phyloP scores from a whole-genome alignment of 2,888 invertebrate genomes.

The Toxonevra muliebris region DNA sequence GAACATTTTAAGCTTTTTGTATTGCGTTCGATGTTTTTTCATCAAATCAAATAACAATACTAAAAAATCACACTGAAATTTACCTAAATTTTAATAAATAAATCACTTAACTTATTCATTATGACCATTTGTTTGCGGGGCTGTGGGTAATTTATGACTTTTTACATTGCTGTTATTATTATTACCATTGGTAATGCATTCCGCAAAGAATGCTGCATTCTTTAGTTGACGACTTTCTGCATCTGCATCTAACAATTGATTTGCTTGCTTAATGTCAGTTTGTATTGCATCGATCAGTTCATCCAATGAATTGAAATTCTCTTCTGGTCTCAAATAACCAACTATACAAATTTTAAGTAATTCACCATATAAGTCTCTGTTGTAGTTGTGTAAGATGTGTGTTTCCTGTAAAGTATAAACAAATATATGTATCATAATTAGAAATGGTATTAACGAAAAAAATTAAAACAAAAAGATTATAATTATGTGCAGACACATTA shows the following conservation, averaged over 20 bases:
- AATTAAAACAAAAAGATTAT: not conserved
- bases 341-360: conserved; percentile 79
- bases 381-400: conserved; percentile 86
- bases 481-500: not conserved
- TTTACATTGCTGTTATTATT: not conserved
- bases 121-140: too few relatives aligned
- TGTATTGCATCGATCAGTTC: conserved; percentile 81
- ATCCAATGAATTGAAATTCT: conserved; percentile 79
- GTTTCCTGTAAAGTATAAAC: conserved; percentile 77
- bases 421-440: not conserved
- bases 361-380: conserved; percentile 87
- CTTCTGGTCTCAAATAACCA: conserved; percentile 87
- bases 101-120: too few relatives aligned
- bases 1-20: too few relatives aligned
- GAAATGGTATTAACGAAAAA: not conserved
- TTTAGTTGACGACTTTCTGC: conserved; percentile 66
- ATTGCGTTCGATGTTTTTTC: too few relatives aligned
- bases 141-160: not conserved
- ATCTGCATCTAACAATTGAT: conserved; percentile 69
- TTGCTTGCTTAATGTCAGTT: conserved; percentile 79
- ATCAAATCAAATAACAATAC: too few relatives aligned
- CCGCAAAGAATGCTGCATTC: conserved; percentile 68
- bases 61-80: too few relatives aligned
- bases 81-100: too few relatives aligned
- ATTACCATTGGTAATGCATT: conserved; percentile 8